Conservation (phyloP, 2,113 vertebrate species). For the Dendropsophus ebraccatus region DNA sequence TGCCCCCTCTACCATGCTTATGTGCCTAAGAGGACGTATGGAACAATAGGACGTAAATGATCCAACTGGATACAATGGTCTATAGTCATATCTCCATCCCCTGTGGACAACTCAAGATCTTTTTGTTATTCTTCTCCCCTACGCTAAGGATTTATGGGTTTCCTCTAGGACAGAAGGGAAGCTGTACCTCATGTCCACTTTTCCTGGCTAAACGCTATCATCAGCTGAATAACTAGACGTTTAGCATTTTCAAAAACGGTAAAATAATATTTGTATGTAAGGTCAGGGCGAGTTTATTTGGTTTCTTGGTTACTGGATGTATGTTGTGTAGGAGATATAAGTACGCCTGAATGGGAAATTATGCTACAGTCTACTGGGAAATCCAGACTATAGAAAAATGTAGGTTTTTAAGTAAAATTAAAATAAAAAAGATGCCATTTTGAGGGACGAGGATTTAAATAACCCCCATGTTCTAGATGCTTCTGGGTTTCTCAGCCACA, state of each 20-base stretch:
- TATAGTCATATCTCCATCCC: neutral
- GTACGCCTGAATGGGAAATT: no score
- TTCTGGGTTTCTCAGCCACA: no score
- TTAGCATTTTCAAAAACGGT: neutral
- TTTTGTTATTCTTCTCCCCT: neutral
- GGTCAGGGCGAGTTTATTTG: neutral
- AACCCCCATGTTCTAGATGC: no score
- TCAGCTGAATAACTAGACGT: slow-evolving; percentile 15
- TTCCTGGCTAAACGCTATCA: slow-evolving; percentile 19
- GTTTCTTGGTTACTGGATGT: neutral
- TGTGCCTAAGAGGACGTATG: no score
- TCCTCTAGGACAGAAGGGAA: neutral
- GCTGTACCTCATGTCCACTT: neutral
- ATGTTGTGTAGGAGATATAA: no score
- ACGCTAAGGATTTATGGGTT: neutral
- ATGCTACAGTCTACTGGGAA: no score
- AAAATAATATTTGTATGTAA: slow-evolving; percentile 19
- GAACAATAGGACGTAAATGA: no score
- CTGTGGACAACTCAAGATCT: neutral
- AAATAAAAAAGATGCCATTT: no score
- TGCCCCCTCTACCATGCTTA: no score
- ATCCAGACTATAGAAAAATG: no score
- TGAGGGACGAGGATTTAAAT: no score
- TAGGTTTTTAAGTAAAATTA: no score
- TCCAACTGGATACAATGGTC: neutral